Evolutionary conservation across 2,888 invertebrate species (phyloP).

Genomic region (Thymelicus sylvestris): DNA sequence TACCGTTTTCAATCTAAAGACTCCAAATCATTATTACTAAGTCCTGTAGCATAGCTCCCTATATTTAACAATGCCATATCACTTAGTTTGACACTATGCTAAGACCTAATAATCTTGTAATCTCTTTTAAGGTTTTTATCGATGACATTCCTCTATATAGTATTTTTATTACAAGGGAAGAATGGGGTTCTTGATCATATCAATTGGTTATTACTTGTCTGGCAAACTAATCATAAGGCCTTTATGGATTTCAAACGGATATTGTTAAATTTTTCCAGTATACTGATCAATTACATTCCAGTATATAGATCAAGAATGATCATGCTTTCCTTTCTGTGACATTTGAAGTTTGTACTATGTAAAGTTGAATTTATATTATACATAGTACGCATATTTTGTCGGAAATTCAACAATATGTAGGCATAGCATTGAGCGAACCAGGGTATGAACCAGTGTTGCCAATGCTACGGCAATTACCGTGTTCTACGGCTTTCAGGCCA

Average conservation of each 20-base stretch:
- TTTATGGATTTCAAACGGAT: no score
- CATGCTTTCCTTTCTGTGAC: constrained; percentile 28
- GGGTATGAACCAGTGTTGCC: no score
- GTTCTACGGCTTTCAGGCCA: no score
- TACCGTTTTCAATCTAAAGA: constrained; percentile 34
- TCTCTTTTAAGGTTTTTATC: constrained; percentile 71
- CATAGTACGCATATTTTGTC: constrained; percentile 33
- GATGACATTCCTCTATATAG: constrained; percentile 56
- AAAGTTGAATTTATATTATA: constrained; percentile 34
- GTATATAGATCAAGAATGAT: constrained; percentile 9
- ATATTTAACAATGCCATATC: constrained; percentile 51
- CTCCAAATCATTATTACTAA: constrained; percentile 30
- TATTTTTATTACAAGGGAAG: constrained; percentile 41
- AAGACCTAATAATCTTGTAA: constrained; percentile 55
- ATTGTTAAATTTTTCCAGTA: background rate
- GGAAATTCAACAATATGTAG: constrained; percentile 15
- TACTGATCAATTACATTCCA: constrained; percentile 1
- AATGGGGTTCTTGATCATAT: constrained; percentile 15
- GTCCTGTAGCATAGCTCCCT: constrained; percentile 30
- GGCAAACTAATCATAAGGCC: background rate
- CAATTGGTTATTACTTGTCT: background rate
- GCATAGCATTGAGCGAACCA: no score
- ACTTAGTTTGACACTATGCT: constrained; percentile 47
- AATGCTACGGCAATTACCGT: no score
- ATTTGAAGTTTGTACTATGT: constrained; percentile 42